Evolutionary conservation across 2,113 vertebrate species (phyloP), one percentile per base, ranked within the genome.

Genomic region (Siphamia tubifer): DNA sequence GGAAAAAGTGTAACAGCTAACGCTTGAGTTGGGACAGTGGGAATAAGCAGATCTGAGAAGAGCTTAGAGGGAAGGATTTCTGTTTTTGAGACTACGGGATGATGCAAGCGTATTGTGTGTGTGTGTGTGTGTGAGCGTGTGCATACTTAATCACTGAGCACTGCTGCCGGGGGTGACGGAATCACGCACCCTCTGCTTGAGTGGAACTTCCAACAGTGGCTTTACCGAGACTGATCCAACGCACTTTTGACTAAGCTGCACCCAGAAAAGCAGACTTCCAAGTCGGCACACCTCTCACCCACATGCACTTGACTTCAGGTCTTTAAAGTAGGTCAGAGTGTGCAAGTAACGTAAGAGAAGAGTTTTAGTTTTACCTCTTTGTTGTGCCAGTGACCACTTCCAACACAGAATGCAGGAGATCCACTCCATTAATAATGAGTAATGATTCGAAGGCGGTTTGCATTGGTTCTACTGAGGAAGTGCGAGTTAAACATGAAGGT

Each of bases 241-340:
- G 56, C 78, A 88, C 84, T 85, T n/a, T 85, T 82, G 79, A 79
- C 58, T 57, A 39, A 74, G 67, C 70, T 67, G 73, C 78, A 57
- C 57, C 47, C 45, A 55, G 43, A 72, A 58, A 63, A 12, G 13
- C 36, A 63, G 53, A 65, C 48, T 42, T 31, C 8, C 24, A 53
- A 31, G 47, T 52, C 30, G 8, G 67, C 76, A 31, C 44, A 49
- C 39, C n/a, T 70, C 63, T 58, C 53, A n/a, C 67, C 64, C 48
- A 48, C 68, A 44, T 56, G 49, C 68, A 60, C 76, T 77, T 68
- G 63, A 40, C 60, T 6, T 1, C 35, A 9, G 53, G 67, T 65
- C 74, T 51, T 8, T 56, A 42, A 38, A 1, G n/a, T n/a, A 24
- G 56, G 57, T 68, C 57, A n/a, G 44, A 63, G 66, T 64, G 57